A percentile compares a stretch with the other conserved stretches of the same genome.
Evolutionary conservation across 2,113 vertebrate species (phyloP).

Genomic region (Pseudopipra pipra): DNA sequence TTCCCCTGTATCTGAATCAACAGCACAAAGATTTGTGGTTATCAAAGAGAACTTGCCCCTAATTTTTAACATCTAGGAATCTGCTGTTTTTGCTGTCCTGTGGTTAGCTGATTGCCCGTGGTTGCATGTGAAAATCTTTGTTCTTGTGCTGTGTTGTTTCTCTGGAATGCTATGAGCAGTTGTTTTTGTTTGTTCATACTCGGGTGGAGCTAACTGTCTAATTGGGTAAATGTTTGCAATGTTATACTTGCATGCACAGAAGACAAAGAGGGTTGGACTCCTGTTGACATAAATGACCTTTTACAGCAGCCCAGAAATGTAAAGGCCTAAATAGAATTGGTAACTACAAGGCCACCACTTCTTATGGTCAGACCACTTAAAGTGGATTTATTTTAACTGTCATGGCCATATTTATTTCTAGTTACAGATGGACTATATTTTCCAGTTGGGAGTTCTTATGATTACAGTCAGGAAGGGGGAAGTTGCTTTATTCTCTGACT

Average conservation of each 20-base stretch:
- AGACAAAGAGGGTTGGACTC: not conserved
- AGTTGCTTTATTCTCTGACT: not conserved
- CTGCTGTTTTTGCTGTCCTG: not conserved
- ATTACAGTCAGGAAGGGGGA: not conserved
- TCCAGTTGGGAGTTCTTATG: not conserved
- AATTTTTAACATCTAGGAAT: not conserved
- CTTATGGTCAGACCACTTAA: not conserved
- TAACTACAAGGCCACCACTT: not conserved
- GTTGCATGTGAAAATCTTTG: constrained; percentile 16
- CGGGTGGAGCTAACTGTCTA: constrained; percentile 24
- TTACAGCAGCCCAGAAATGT: not conserved
- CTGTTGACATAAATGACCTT: not conserved
- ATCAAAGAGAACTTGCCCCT: not conserved
- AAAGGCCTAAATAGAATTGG: not conserved
- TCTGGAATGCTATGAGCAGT: constrained; percentile 48
- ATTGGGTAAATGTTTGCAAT: constrained; percentile 34
- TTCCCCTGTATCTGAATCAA: not conserved
- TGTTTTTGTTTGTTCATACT: constrained; percentile 51
- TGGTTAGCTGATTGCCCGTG: not conserved
- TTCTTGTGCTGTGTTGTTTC: not conserved
- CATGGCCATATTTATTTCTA: not conserved
- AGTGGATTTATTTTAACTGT: not conserved
- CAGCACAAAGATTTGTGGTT: not conserved
- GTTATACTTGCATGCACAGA: not conserved
- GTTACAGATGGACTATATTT: not conserved